Conservation (phyloP, 2,797 vertebrate species). For the Ptychadena robeensis region DNA sequence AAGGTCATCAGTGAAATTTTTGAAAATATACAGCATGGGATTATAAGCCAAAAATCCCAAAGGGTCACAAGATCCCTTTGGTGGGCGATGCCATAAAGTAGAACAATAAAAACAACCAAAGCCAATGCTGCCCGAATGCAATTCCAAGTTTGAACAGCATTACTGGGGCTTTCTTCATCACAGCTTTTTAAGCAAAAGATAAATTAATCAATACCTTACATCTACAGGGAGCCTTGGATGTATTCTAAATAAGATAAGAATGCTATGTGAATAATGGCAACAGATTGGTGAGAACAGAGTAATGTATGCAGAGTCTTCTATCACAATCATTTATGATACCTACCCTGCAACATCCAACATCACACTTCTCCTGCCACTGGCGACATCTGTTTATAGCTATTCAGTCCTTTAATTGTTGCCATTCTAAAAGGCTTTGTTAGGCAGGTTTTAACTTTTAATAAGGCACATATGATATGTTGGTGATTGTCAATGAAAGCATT, state of each 20-base stretch:
- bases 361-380: constrained; percentile 19
- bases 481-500: neutral
- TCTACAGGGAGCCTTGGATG: neutral
- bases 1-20: too few species aligned
- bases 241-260: neutral
- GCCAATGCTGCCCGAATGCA: too few species aligned
- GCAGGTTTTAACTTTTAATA: constrained; percentile 23
- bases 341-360: neutral
- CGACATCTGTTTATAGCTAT: constrained; percentile 1
- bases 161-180: too few species aligned
- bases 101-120: too few species aligned
- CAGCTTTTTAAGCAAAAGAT: too few species aligned
- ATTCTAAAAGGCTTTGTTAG: constrained; percentile 20
- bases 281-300: neutral
- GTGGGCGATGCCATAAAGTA: too few species aligned
- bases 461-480: neutral
- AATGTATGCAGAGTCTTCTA: constrained; percentile 38
- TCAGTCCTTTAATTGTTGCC: neutral
- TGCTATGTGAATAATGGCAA: neutral
- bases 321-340: constrained; percentile 27
- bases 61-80: too few species aligned
- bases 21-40: too few species aligned
- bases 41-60: too few species aligned
- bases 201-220: too few species aligned
- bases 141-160: too few species aligned